Conservation (phyloP, 1,140 invertebrate genomes). For the Bombus superbus region DNA sequence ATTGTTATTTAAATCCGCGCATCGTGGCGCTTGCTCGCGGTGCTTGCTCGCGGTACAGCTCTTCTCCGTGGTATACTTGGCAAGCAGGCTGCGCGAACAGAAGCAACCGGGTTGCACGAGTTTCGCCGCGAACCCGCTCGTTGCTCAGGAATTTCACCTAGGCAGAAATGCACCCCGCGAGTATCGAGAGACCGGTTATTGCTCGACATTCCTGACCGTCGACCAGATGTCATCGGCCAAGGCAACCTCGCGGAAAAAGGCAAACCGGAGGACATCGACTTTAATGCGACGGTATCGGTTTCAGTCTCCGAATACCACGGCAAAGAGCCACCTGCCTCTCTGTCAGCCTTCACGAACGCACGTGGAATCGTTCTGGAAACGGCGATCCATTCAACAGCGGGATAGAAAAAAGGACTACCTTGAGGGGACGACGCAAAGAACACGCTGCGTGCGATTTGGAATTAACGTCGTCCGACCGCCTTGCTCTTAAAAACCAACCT, state of each 20-base stretch:
- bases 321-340: slow-evolving; percentile 40
- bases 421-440: slow-evolving; percentile 7
- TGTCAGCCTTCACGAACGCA: slow-evolving; percentile 8
- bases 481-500: no score
- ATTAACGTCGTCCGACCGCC: slow-evolving; percentile 4
- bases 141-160: slow-evolving; percentile 64
- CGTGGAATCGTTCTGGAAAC: slow-evolving; percentile 13
- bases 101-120: slow-evolving; percentile 49
- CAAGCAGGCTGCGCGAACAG: background rate
- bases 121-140: slow-evolving; percentile 37
- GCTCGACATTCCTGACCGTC: slow-evolving; percentile 76
- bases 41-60: no score
- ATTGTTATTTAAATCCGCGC: slow-evolving; percentile 27
- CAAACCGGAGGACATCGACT: slow-evolving; percentile 63
- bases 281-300: slow-evolving; percentile 67
- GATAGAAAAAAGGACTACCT: background rate
- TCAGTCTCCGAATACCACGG: slow-evolving; percentile 59
- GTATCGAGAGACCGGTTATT: slow-evolving; percentile 74
- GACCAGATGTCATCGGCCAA: slow-evolving; percentile 77
- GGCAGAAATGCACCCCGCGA: slow-evolving; percentile 61
- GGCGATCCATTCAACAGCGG: slow-evolving; percentile 30
- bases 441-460: background rate
- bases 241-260: slow-evolving; percentile 67
- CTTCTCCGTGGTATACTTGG: no score
- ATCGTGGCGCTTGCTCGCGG: background rate